phyloP scores from a whole-genome alignment of 2,888 invertebrate species.

The Ariolimax columbianus region DNA sequence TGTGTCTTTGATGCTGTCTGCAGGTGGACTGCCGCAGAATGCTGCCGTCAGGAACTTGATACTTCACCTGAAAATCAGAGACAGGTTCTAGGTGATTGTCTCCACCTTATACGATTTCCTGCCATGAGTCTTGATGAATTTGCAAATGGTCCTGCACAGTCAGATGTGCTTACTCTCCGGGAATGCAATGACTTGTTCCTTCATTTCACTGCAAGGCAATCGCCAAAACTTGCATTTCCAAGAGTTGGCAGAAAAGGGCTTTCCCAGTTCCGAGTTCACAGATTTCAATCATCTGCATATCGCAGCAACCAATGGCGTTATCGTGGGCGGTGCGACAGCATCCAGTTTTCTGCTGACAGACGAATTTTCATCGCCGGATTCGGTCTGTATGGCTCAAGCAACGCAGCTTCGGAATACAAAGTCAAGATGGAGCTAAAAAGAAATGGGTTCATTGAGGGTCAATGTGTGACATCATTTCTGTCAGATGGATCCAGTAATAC shows the following conservation, averaged over 20 bases:
- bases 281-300: slow-evolving; percentile 97
- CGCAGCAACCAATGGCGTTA: slow-evolving; percentile 98
- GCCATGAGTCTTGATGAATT: slow-evolving; percentile 96
- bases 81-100: slow-evolving; percentile 82
- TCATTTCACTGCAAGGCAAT: slow-evolving; percentile 93
- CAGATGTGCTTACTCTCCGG: slow-evolving; percentile 92
- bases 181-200: slow-evolving; percentile 97
- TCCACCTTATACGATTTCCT: slow-evolving; percentile 93
- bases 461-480: slow-evolving; percentile 94
- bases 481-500: slow-evolving; percentile 97
- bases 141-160: slow-evolving; percentile 95
- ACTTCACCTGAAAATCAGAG: slow-evolving; percentile 85
- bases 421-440: slow-evolving; percentile 93
- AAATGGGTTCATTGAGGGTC: slow-evolving; percentile 90
- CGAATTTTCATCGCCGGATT: slow-evolving; percentile 97
- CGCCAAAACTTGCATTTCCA: slow-evolving; percentile 90
- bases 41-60: slow-evolving; percentile 89
- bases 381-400: slow-evolving; percentile 96
- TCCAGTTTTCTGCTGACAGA: slow-evolving; percentile 96
- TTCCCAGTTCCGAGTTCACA: slow-evolving; percentile 94
- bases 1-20: slow-evolving; percentile 89
- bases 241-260: slow-evolving; percentile 90
- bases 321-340: slow-evolving; percentile 95
- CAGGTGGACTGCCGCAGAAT: slow-evolving; percentile 95
- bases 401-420: slow-evolving; percentile 95